A percentile compares a stretch with the other conserved stretches of the same genome.
phyloP scores from a whole-genome alignment of 2,113 vertebrate genomes.

The Myiagra hebetior region DNA sequence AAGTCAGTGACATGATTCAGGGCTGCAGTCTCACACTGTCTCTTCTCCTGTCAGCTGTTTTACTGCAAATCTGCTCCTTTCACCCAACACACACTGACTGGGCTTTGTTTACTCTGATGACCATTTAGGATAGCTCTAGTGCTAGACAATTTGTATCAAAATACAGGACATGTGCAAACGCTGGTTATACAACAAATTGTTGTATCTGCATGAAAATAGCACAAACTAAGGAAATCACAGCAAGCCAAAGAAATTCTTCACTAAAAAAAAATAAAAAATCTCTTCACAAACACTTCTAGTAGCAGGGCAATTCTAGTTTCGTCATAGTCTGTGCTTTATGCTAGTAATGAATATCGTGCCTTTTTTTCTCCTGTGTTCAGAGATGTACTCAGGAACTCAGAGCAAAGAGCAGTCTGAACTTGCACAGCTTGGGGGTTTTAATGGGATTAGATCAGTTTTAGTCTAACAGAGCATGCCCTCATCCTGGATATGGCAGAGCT shows the following conservation, averaged over 20 bases:
- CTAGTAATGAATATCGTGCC: not conserved
- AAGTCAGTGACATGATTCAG: slow-evolving; percentile 31
- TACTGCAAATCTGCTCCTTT: slow-evolving; percentile 19
- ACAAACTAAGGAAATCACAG: not conserved
- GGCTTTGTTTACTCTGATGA: slow-evolving; percentile 43
- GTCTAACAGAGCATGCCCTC: not conserved
- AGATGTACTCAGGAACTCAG: not conserved
- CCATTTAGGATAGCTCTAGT: not conserved
- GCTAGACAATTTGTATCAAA: slow-evolving; percentile 21
- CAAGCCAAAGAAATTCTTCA: not conserved
- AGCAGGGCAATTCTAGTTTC: not conserved
- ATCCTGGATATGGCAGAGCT: not conserved
- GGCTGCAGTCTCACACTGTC: slow-evolving; percentile 56
- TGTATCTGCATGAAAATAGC: not conserved
- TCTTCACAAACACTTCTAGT: not conserved
- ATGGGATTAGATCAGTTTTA: not conserved
- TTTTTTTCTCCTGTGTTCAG: not conserved
- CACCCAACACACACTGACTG: not conserved
- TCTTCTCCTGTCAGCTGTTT: slow-evolving; percentile 46
- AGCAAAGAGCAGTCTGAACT: not conserved
- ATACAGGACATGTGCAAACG: not conserved
- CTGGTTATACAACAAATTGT: not conserved
- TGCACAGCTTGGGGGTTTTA: not conserved
- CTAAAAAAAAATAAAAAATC: not conserved
- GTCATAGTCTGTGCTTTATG: not conserved